Evolutionary conservation across 2,797 vertebrate species (phyloP).

Genomic region (Phataginus tricuspis): DNA sequence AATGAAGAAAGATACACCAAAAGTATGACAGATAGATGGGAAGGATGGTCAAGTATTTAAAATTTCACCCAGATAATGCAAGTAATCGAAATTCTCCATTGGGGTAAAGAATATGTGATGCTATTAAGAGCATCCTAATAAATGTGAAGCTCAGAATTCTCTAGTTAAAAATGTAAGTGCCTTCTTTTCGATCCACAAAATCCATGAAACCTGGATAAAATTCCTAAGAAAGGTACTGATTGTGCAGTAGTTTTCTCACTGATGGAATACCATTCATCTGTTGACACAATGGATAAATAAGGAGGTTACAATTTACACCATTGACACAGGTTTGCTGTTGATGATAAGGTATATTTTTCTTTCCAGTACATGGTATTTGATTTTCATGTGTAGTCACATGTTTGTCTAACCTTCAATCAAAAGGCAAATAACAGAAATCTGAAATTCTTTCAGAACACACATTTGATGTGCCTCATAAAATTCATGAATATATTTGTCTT

Average conservation of each 20-base stretch:
- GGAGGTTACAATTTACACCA: conserved; percentile 63
- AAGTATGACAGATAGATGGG: not conserved
- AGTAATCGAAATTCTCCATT: not conserved
- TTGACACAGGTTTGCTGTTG: conserved; percentile 45
- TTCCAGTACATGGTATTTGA: conserved; percentile 63
- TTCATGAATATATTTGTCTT: conserved; percentile 58
- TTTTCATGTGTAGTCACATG: conserved; percentile 76
- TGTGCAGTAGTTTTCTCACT: not conserved
- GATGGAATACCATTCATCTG: conserved; percentile 56
- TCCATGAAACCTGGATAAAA: not conserved
- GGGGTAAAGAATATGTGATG: not conserved
- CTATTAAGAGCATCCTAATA: not conserved
- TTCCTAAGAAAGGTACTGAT: not conserved
- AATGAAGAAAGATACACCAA: not conserved
- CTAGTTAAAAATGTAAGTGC: not conserved
- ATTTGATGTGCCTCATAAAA: conserved; percentile 66
- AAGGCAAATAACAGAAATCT: conserved; percentile 75
- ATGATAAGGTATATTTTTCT: conserved; percentile 71
- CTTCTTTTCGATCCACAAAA: conserved; percentile 22
- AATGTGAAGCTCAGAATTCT: not conserved
- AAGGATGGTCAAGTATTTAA: not conserved
- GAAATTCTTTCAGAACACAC: conserved; percentile 65
- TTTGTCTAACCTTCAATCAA: conserved; percentile 72
- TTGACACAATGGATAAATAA: conserved; percentile 70
- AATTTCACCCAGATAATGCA: not conserved